Conservation (phyloP, 2,888 invertebrate species). For the Papilio gigon region DNA sequence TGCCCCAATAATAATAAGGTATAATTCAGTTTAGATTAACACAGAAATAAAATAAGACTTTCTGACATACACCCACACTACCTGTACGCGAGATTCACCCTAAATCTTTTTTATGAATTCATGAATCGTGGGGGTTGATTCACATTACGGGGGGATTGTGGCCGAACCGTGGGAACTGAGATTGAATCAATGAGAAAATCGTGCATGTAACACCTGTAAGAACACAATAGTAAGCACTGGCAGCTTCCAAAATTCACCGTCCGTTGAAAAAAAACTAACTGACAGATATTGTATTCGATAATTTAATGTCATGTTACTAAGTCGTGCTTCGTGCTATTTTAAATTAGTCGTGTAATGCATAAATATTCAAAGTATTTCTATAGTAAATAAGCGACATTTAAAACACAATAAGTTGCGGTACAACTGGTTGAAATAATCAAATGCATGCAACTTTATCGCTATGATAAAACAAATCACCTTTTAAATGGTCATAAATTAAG, state of each 20-base stretch:
- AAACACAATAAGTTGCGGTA: neutral
- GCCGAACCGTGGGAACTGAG: conserved; percentile 69
- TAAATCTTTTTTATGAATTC: conserved; percentile 63
- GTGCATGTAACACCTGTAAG: conserved; percentile 67
- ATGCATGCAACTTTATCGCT: neutral
- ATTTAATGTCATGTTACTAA: too few relatives aligned
- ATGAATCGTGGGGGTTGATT: conserved; percentile 64
- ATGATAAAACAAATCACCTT: conserved; percentile 2
- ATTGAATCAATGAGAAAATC: conserved; percentile 59
- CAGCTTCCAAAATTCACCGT: conserved; percentile 42
- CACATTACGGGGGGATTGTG: conserved; percentile 61
- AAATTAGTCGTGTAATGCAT: too few relatives aligned
- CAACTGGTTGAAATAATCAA: neutral
- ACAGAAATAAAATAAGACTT: conserved; percentile 4
- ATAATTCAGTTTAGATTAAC: neutral
- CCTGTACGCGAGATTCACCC: conserved; percentile 68
- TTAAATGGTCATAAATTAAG: conserved; percentile 13
- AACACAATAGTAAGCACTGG: conserved; percentile 50
- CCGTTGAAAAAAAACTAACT: conserved; percentile 23
- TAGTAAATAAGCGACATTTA: too few relatives aligned
- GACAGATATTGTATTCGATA: conserved; percentile 9
- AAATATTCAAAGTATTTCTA: too few relatives aligned
- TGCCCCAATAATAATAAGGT: neutral
- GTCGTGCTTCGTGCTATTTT: too few relatives aligned
- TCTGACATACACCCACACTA: conserved; percentile 50